These are phyloP conservation scores for Alca torda DNA, from an alignment of 2,797 vertebrate genomes.

Conservation along the genomic window DNA sequence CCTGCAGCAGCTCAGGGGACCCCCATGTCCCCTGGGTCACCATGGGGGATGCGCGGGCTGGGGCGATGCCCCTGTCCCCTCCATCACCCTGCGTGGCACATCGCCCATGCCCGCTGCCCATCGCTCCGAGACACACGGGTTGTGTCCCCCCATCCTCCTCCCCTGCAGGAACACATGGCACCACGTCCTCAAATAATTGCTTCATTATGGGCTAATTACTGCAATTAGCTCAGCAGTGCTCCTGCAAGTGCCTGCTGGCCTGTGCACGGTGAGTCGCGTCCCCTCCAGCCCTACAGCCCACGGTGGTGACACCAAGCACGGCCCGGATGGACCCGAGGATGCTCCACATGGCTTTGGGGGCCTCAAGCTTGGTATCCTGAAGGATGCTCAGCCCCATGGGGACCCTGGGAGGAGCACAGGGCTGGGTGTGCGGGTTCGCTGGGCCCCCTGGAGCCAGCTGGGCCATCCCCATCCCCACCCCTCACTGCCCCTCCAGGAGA, in stretches of 20 bases:
- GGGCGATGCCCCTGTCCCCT: not conserved
- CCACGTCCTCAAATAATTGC: slow-evolving; percentile 62
- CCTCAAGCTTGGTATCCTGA: not conserved
- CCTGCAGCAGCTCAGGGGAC: not conserved
- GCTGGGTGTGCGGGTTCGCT: fast-evolving
- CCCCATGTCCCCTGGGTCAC: fast-evolving
- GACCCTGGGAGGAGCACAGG: not conserved
- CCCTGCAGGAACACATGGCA: not conserved
- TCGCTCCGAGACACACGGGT: fast-evolving
- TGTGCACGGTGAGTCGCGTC: fast-evolving
- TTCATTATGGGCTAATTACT: slow-evolving; percentile 75
- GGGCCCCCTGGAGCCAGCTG: not conserved
- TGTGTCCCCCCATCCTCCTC: not conserved
- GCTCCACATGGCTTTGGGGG: fast-evolving
- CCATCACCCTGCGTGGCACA: fast-evolving
- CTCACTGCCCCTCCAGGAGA: fast-evolving
- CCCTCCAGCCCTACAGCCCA: not conserved
- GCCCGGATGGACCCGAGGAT: fast-evolving
- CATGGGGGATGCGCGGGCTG: fast-evolving
- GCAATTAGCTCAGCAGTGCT: slow-evolving; percentile 49
- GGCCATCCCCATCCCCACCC: not conserved
- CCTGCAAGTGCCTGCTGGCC: not conserved
- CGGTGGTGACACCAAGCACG: fast-evolving
- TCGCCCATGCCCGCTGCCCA: fast-evolving
- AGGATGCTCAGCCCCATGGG: not conserved